Evolutionary conservation across 2,797 vertebrate species (phyloP), one percentile per base, ranked within the genome.

Genomic region (Gambelia wislizenii): DNA sequence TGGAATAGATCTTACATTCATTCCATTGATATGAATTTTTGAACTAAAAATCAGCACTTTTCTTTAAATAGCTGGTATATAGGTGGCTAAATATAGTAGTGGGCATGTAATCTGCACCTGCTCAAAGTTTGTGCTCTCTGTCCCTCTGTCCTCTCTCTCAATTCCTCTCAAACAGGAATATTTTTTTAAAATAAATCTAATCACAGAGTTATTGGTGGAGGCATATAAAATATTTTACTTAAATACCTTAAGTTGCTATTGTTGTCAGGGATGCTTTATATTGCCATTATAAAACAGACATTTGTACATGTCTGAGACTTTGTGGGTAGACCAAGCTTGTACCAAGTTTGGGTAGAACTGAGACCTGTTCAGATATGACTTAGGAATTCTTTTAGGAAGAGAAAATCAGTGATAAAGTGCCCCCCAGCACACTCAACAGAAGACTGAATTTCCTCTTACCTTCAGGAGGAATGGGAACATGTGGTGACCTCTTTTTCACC

Each of bases 11-110:
- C 44, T 47, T 81, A 59, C 0, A 67, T 59, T 2, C 0, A 67
- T 59, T 2, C 78, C 52, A 86, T 42, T 77, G 93, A 86, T 90
- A 90, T 44, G 83, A 90, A 42, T 64, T 69, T 87, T 25, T 84
- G 80, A 89, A 30, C 47, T 89, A 91, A 76, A 69, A 84, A 82
- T 85, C 64, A 85, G 64, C 49, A 72, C 5, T 36, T 59, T 69
- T 72, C 64, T 47, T 79, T 78, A 70, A 79, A 72, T 87, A 44
- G 49, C 52, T 69, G 14, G 5, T 79, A 77, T 86, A 67, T 67
- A 39, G 44, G 59, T 78, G 33, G 59, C 61, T 79, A 36, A 79
- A 87, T 87, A 79, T 87, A 79, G 85, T 67, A 36, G 25, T 70
- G 47, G 7, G 25, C n/a, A 44, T 49, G 47, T 25, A 84, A 47